Evolutionary conservation across 2,888 invertebrate genomes (phyloP).

Genomic region (Sarcophaga caerulescens): DNA sequence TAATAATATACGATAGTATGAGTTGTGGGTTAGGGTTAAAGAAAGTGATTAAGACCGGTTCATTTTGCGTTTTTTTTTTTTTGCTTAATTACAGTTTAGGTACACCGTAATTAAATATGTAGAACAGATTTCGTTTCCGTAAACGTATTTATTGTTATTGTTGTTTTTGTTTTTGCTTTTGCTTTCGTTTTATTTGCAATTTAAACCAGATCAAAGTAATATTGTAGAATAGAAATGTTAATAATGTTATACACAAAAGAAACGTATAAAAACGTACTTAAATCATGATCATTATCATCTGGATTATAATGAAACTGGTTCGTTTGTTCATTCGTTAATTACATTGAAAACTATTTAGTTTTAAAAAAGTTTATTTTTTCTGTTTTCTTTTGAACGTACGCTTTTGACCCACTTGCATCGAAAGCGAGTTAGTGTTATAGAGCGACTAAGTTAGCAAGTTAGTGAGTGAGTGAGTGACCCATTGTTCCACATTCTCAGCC

Average conservation of each 20-base stretch:
- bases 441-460: not conserved
- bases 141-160: not conserved
- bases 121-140: constrained; percentile 15
- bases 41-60: too few relatives aligned
- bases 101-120: not conserved
- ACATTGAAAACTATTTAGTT: not conserved
- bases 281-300: too few relatives aligned
- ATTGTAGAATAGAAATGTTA: too few relatives aligned
- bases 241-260: too few relatives aligned
- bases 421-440: not conserved
- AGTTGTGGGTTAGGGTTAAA: too few relatives aligned
- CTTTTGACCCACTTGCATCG: constrained; percentile 27
- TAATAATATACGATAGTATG: too few relatives aligned
- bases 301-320: constrained; percentile 29
- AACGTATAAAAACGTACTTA: too few relatives aligned
- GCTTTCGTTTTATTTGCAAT: too few relatives aligned
- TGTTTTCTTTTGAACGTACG: not conserved
- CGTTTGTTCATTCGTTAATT: not conserved
- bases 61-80: too few relatives aligned
- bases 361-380: constrained; percentile 25
- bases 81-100: not conserved
- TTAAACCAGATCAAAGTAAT: not conserved
- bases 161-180: too few relatives aligned
- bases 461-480: constrained; percentile 2
- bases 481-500: constrained; percentile 17